phyloP scores from a whole-genome alignment of 1,140 invertebrate genomes.

The Magallana ariakensis region DNA sequence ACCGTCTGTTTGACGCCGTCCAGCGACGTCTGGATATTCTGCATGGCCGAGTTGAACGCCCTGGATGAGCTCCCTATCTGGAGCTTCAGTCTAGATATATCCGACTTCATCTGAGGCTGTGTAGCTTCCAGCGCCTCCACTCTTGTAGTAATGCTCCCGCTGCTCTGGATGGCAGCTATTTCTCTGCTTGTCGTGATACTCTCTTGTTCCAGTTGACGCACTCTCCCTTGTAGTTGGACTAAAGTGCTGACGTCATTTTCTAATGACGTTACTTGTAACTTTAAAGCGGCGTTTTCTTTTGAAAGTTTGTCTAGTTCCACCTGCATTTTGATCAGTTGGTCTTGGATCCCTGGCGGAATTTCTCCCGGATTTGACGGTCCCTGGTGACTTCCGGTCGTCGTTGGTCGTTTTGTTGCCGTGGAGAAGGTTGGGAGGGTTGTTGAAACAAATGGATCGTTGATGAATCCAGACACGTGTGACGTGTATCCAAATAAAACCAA shows the following conservation, averaged over 20 bases:
- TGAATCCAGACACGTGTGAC: background rate
- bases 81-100: constrained; percentile 2
- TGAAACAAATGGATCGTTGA: constrained; percentile 12
- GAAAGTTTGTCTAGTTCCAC: background rate
- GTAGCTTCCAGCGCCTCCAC: background rate
- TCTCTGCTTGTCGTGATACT: background rate
- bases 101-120: background rate
- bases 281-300: background rate
- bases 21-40: background rate
- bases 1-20: constrained; percentile 15
- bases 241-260: constrained; percentile 6
- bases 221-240: background rate
- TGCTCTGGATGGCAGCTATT: background rate
- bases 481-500: background rate
- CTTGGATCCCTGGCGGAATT: background rate
- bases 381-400: background rate
- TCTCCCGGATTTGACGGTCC: background rate
- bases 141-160: background rate
- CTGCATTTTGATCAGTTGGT: background rate
- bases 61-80: background rate
- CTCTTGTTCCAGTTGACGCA: background rate
- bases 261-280: constrained; percentile 28
- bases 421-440: background rate
- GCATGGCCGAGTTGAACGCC: background rate
- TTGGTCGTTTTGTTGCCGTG: background rate